Evolutionary conservation across 2,888 invertebrate species (phyloP), one percentile per base, ranked within the genome.

Genomic region (Calameuta idolon): DNA sequence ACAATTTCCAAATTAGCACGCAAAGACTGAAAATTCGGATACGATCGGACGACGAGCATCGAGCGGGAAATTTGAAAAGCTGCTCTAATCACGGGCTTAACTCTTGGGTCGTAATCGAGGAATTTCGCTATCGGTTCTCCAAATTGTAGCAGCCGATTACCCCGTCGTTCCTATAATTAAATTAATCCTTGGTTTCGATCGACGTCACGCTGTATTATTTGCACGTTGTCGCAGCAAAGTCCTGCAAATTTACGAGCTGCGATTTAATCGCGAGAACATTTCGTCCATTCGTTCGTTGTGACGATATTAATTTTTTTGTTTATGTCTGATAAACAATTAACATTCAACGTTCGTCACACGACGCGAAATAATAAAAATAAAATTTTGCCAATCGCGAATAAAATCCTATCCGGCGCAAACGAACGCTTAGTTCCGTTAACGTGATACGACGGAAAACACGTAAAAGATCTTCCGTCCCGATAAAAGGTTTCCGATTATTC

Each of bases 111-210:
- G 73, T 71, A 68, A 69, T 75, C 37, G 71, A 69, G 75, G 74
- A 74, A 71, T 80, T 79, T 78, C 74, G 71, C 75, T 80, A 79
- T 79, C 75, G 69, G 74, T 75, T 74, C 37, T n/a, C 78, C 79
- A 82, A 81, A 69, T 81, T 80, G 81, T 69, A 73, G 77, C 79
- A 55, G 69, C 75, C 76, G 80, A 83, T 83, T 83, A 82, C 76
- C 79, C 79, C 80, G 78, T 79, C 79, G 79, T 73, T 77, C 77
- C 78, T 76, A 81, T 82, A 82, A 82, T 82, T 81, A 76, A 80
- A 83, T 82, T 81, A 80, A 81, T 80, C 77, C 80, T 68, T 34
- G 75, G 77, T 76, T 79, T 77, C 77, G 11, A 73, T 74, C 71
- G 76, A 75, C 71, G 76, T 69, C 69, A 76, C 74, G 75, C 40